Percentiles rank a stretch among this genome's conserved stretches.
phyloP scores from a whole-genome alignment of 2,888 invertebrate genomes.

The Lamellibrachia satsuma region DNA sequence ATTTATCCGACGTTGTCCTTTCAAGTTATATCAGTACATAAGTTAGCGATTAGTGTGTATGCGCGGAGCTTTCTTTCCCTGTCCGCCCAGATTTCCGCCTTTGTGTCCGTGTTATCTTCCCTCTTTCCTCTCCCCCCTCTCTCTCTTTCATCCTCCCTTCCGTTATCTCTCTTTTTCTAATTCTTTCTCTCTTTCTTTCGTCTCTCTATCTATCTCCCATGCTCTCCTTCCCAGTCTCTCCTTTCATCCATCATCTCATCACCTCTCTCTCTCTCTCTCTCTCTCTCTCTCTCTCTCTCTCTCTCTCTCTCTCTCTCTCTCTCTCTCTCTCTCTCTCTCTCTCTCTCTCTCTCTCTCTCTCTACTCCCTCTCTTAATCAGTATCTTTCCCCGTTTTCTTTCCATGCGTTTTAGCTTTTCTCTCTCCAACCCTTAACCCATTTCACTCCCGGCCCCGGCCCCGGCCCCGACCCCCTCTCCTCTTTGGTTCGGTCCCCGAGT shows the following conservation, averaged over 20 bases:
- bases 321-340: slow-evolving; percentile 20
- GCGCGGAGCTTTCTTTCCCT: slow-evolving; percentile 40
- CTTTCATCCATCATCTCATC: slow-evolving; percentile 27
- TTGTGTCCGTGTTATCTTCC: slow-evolving; percentile 26
- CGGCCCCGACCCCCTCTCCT: background rate
- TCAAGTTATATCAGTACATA: background rate
- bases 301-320: slow-evolving; percentile 28
- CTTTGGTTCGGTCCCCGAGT: background rate
- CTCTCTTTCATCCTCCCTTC: slow-evolving; percentile 22
- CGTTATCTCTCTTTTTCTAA: slow-evolving; percentile 13
- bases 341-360: slow-evolving; percentile 22
- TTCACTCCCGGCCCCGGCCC: background rate
- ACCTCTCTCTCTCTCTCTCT: slow-evolving; percentile 25
- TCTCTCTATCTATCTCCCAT: background rate
- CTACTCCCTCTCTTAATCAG: background rate
- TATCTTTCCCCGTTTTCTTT: background rate
- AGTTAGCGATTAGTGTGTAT: background rate
- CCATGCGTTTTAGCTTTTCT: background rate
- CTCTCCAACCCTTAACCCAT: no score
- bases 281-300: slow-evolving; percentile 26
- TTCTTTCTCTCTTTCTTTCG: slow-evolving; percentile 19
- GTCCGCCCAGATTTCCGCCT: slow-evolving; percentile 46
- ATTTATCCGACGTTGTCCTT: background rate
- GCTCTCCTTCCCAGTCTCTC: slow-evolving; percentile 30
- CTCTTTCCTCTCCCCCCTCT: slow-evolving; percentile 28